Conservation (phyloP, 2,797 vertebrate species). For the Labeo calbasu region DNA sequence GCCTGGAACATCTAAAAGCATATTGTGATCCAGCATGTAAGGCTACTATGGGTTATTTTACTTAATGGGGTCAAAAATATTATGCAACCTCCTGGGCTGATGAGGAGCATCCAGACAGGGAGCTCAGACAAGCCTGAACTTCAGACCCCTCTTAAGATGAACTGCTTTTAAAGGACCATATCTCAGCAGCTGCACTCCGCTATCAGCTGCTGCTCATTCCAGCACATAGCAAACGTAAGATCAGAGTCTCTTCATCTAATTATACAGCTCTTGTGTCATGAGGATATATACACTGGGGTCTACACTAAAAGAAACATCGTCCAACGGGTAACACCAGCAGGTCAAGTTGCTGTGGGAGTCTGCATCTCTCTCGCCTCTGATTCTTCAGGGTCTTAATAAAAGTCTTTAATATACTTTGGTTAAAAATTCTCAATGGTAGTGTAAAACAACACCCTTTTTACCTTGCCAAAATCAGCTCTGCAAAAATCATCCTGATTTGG, state of each 20-base stretch:
- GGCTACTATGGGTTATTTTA: neutral
- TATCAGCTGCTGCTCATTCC: constrained; percentile 25
- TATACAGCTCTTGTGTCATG: neutral
- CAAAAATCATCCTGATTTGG: too few relatives aligned
- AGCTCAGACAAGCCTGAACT: constrained; percentile 40
- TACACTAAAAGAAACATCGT: neutral
- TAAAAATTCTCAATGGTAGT: too few relatives aligned
- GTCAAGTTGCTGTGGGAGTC: too few relatives aligned
- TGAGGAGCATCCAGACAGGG: constrained; percentile 26
- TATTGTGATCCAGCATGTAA: neutral
- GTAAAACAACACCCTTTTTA: too few relatives aligned
- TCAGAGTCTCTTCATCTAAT: constrained; percentile 6
- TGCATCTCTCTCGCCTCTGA: too few relatives aligned
- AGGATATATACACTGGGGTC: neutral
- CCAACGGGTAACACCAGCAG: too few relatives aligned
- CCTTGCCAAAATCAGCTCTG: too few relatives aligned
- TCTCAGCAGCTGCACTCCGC: constrained; percentile 27
- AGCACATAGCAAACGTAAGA: neutral
- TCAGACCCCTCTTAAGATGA: constrained; percentile 37
- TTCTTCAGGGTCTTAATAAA: too few relatives aligned
- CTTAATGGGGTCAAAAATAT: constrained; percentile 1
- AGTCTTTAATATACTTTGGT: too few relatives aligned
- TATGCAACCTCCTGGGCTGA: neutral
- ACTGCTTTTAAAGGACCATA: constrained; percentile 36
- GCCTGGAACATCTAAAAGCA: neutral